These are phyloP conservation scores for Hyppa rectilinea DNA, from an alignment of 2,888 invertebrate genomes.

Conservation along the genomic window DNA sequence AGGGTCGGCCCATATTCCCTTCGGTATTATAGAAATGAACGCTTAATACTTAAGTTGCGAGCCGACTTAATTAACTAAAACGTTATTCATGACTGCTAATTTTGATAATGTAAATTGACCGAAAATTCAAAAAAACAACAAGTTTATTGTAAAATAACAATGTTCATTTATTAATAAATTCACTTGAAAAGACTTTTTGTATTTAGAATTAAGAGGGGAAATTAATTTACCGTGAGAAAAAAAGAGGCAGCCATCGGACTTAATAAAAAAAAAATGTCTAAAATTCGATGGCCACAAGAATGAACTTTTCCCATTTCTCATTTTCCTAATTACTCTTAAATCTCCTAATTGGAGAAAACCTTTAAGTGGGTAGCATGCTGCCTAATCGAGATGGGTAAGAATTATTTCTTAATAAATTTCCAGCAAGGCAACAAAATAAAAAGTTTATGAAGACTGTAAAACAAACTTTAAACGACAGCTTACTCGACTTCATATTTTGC, in stretches of 20 bases:
- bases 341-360: conserved; percentile 80
- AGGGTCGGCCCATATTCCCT: conserved; percentile 45
- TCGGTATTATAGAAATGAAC: conserved; percentile 50
- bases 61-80: conserved; percentile 56
- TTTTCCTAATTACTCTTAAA: conserved; percentile 85
- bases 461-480: conserved; percentile 43
- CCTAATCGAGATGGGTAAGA: conserved; percentile 57
- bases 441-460: conserved; percentile 43
- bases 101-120: conserved; percentile 38
- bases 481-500: conserved; percentile 39
- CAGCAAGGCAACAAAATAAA: conserved; percentile 48
- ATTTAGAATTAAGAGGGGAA: conserved; percentile 72
- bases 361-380: conserved; percentile 67
- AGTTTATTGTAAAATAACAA: conserved; percentile 55
- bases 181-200: conserved; percentile 70
- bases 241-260: conserved; percentile 78
- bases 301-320: conserved; percentile 88
- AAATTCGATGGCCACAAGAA: conserved; percentile 79
- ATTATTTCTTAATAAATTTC: conserved; percentile 59
- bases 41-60: conserved; percentile 57
- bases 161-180: conserved; percentile 67
- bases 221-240: conserved; percentile 79
- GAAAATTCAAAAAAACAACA: conserved; percentile 31
- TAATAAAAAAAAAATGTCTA: conserved; percentile 82
- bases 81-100: conserved; percentile 33